Evolutionary conservation across 2,888 invertebrate genomes (phyloP).

Genomic region (Sabatieria punctata): DNA sequence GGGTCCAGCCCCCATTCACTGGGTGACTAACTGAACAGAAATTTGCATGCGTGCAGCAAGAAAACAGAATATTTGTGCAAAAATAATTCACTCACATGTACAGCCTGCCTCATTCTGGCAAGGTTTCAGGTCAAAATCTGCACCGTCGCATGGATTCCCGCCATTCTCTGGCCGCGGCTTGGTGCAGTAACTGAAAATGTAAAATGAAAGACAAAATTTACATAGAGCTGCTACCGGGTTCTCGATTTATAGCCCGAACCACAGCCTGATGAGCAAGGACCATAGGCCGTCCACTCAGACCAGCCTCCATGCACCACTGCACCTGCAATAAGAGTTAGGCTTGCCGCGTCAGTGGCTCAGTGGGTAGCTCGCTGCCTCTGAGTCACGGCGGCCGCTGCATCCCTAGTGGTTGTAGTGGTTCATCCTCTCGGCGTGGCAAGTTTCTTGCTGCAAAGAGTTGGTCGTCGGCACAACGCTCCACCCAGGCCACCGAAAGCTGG

Average conservation of each 20-base stretch:
- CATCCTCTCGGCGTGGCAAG: too few species aligned
- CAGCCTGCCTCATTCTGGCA: not conserved
- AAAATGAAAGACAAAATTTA: too few species aligned
- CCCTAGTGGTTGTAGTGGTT: too few species aligned
- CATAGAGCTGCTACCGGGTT: too few species aligned
- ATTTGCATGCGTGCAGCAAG: too few species aligned
- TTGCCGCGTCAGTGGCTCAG: not conserved
- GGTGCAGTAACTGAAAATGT: too few species aligned
- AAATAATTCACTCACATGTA: too few species aligned
- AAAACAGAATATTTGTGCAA: too few species aligned
- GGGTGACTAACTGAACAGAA: not conserved
- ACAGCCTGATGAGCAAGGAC: conserved; percentile 24
- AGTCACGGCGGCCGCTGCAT: too few species aligned
- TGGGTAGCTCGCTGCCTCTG: not conserved
- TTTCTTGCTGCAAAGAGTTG: too few species aligned
- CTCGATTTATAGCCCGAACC: conserved; percentile 22
- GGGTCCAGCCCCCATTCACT: conserved; percentile 9
- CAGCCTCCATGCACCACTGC: conserved; percentile 22
- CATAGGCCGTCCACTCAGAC: conserved; percentile 25
- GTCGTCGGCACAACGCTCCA: too few species aligned
- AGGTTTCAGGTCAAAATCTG: not conserved
- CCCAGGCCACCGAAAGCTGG: too few species aligned
- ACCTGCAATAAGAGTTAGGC: not conserved
- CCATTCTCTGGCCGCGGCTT: not conserved
- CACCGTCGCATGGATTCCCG: not conserved